Conservation (phyloP, 1,140 invertebrate genomes). For the Pachyrhynchus sulphureomaculatus region DNA sequence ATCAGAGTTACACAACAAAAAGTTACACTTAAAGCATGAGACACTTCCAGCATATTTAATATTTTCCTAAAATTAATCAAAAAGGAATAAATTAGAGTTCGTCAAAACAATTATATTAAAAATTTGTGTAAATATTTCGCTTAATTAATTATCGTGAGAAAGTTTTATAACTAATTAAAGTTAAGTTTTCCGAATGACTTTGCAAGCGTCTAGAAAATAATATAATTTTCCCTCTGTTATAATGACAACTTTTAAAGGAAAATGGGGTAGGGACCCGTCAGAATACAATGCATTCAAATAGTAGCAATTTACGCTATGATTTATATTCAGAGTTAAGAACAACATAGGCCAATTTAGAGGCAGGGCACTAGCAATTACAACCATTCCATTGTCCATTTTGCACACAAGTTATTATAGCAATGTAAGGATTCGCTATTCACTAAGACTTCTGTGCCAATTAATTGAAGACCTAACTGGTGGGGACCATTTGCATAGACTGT, state of each 20-base stretch:
- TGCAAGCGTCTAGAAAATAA: constrained; percentile 5
- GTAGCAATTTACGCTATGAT: constrained; percentile 9
- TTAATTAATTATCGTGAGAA: background rate
- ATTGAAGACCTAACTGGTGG: constrained; percentile 6
- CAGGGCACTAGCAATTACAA: constrained; percentile 12
- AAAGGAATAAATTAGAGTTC: no score
- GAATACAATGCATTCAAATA: constrained; percentile 4
- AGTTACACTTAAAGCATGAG: no score
- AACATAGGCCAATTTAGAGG: constrained; percentile 15
- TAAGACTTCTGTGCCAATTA: constrained; percentile 20
- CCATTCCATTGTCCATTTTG: constrained; percentile 9
- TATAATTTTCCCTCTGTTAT: constrained; percentile 1
- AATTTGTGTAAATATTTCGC: no score
- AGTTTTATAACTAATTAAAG: constrained; percentile 15
- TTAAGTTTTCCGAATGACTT: background rate
- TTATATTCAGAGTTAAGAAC: constrained; percentile 18
- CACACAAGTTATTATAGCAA: constrained; percentile 20
- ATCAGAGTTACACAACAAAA: no score
- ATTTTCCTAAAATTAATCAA: no score
- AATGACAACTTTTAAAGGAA: constrained; percentile 10
- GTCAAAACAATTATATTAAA: no score
- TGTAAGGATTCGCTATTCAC: constrained; percentile 11
- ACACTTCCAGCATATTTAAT: no score
- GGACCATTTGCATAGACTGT: no score
- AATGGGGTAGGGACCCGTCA: constrained; percentile 1